phyloP scores from a whole-genome alignment of 2,888 invertebrate species.

The Julus scanicus region DNA sequence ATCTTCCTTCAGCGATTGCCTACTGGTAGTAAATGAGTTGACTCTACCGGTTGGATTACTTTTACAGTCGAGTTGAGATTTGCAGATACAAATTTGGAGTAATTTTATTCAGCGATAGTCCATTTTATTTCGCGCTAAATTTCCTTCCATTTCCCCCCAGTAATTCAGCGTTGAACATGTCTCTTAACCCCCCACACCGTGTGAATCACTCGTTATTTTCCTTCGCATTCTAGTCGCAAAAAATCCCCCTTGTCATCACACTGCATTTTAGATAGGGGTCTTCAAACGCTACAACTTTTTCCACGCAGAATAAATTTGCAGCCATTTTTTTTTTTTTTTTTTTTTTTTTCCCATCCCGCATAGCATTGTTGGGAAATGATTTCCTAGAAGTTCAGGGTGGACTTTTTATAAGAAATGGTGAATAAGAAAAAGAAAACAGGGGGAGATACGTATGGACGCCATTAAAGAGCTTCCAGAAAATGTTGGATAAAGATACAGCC shows the following conservation, averaged over 20 bases:
- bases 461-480: neutral
- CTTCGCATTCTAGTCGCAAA: neutral
- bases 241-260: constrained; percentile 11
- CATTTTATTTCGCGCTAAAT: neutral
- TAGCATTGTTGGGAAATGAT: constrained; percentile 43
- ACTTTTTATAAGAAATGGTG: neutral
- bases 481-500: neutral
- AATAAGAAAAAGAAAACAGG: constrained; percentile 34
- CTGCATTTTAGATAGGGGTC: neutral
- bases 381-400: neutral
- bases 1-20: no score
- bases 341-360: neutral
- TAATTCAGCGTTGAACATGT: neutral
- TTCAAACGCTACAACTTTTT: neutral
- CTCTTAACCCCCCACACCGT: constrained; percentile 40
- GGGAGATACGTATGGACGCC: neutral
- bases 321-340: constrained; percentile 29
- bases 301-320: neutral
- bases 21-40: neutral
- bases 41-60: neutral
- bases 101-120: constrained; percentile 31
- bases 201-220: constrained; percentile 14
- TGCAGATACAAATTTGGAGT: neutral
- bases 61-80: neutral
- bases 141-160: constrained; percentile 30